Evolutionary conservation across 1,140 invertebrate species (phyloP).

Genomic region (Neuroterus valhalla): DNA sequence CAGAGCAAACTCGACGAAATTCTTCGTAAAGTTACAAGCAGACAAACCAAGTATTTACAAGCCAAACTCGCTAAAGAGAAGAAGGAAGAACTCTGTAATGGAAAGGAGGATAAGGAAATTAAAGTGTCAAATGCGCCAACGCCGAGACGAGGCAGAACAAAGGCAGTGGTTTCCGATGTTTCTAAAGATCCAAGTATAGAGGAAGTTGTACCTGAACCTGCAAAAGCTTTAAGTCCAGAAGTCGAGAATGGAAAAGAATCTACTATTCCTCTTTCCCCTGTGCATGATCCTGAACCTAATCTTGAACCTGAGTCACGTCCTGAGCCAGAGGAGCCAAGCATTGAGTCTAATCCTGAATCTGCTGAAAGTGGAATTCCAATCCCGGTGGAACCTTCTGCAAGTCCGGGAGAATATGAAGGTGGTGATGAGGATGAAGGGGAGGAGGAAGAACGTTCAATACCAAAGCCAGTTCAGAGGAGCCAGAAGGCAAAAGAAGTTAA

Average conservation of each 20-base stretch:
- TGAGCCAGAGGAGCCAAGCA: slow-evolving; percentile 31
- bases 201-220: slow-evolving; percentile 52
- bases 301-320: background rate
- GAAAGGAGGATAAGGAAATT: slow-evolving; percentile 57
- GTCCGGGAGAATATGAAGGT: slow-evolving; percentile 76
- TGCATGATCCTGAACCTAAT: background rate
- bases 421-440: slow-evolving; percentile 71
- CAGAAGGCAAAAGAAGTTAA: slow-evolving; percentile 38
- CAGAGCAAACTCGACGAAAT: slow-evolving; percentile 72
- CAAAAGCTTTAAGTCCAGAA: background rate
- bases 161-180: slow-evolving; percentile 39
- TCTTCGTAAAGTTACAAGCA: slow-evolving; percentile 66
- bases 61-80: slow-evolving; percentile 65
- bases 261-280: too few species aligned
- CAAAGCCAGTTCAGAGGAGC: slow-evolving; percentile 47
- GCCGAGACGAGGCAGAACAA: slow-evolving; percentile 62
- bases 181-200: slow-evolving; percentile 54
- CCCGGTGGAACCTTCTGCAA: slow-evolving; percentile 63
- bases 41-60: slow-evolving; percentile 64
- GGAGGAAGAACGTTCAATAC: slow-evolving; percentile 63
- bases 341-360: slow-evolving; percentile 30
- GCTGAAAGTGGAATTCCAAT: slow-evolving; percentile 47
- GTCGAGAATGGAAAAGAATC: too few species aligned
- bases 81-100: slow-evolving; percentile 59
- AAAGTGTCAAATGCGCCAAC: slow-evolving; percentile 48